Percentiles rank a stretch among this genome's conserved stretches.
Evolutionary conservation across 2,797 vertebrate species (phyloP).

Genomic region (Luscinia megarhynchos): DNA sequence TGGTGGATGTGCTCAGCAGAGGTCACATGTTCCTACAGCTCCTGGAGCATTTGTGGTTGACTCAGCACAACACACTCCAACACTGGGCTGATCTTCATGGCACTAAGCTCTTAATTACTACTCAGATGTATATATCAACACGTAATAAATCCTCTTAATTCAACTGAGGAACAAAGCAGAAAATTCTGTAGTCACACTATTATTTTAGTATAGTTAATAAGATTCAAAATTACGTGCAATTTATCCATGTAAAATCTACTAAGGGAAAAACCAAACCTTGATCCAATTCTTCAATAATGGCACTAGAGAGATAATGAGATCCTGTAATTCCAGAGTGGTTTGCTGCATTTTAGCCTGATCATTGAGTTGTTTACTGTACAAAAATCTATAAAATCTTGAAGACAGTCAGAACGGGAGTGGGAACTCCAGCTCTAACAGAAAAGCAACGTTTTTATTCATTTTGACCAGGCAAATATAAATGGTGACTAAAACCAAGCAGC

Average conservation of each 20-base stretch:
- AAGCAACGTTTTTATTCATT: not conserved
- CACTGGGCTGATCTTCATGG: not conserved
- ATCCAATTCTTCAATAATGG: not conserved
- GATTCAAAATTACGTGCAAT: conserved; percentile 27
- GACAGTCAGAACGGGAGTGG: not conserved
- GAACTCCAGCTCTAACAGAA: not conserved
- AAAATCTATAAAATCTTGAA: not conserved
- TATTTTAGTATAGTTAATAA: not conserved
- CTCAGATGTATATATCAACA: conserved; percentile 10
- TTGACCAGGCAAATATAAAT: not conserved
- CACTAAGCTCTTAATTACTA: not conserved
- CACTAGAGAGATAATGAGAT: not conserved
- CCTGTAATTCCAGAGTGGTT: not conserved
- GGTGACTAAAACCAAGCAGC: not conserved
- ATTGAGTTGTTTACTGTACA: not conserved
- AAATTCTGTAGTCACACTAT: conserved; percentile 21
- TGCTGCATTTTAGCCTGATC: not conserved
- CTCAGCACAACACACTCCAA: not conserved
- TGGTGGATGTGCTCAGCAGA: not conserved
- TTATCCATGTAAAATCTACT: not conserved
- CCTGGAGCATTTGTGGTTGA: not conserved
- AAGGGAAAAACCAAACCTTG: not conserved
- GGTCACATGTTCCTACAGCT: not conserved
- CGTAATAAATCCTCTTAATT: conserved; percentile 34
- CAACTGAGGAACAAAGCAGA: conserved; percentile 18